Evolutionary conservation across 2,113 vertebrate genomes (phyloP), one percentile per base, ranked within the genome.

Genomic region (Hyla sarda): DNA sequence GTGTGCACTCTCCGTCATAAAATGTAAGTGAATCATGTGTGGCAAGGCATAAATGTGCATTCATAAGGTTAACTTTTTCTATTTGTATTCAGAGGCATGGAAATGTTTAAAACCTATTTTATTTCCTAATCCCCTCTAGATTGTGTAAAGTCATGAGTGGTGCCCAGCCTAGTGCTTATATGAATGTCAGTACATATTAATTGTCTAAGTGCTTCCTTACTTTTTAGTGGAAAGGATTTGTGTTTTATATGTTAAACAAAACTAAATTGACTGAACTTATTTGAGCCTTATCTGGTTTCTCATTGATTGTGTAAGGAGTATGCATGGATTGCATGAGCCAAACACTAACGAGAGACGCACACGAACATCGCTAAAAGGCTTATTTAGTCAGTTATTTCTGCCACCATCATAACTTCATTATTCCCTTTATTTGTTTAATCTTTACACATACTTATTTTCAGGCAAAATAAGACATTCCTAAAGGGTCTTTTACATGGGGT

Each of bases 1-100:
- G 98, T 97, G 98, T 77, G 91, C 94, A 0, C 96, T 99, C 86
- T 99, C 97, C 0, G 97, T 98, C 91, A 98, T 99, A 92, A 99
- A 99, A 93, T 13, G 98, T 99, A 94, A 17, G 98, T 95, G 86
- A 34, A 62, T 81, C 47, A 81, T 37, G 37, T 45, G n/a, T 65
- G 62, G 8, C 21, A 5, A 69, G 19, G 56, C 80, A 47, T 81
- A 62, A 28, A 65, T 65, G 78, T 47, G 34, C 21, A 62, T 65
- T 60, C 37, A 65, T 45, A 65, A 65, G 67, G 67, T 41, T 71
- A 71, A 81, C 21, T 17, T 45, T 28, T 47, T 65, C 32, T 25
- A 58, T 79, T 81, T 62, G 37, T 45, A 80, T 81, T 65, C 56
- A 19, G 30, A 80, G n/a, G 19, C 34, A 80, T 80, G 12, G 19